Base-by-base conservation (phyloP, 2,113 vertebrate genomes). In the Ibidorhyncha struthersii region DNA sequence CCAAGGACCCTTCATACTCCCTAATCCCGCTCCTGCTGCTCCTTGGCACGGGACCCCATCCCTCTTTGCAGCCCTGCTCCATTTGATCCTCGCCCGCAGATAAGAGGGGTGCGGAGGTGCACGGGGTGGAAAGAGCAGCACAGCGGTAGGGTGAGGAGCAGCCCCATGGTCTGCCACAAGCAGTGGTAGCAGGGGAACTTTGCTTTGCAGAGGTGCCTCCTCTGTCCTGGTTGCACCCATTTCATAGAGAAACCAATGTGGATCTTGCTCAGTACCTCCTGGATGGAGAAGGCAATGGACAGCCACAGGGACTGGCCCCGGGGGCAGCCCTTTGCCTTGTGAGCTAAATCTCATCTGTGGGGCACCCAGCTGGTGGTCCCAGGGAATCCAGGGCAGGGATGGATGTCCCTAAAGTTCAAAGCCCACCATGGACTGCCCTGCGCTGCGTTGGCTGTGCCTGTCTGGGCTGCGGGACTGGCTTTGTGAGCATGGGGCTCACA, bases 271-370 rank as follows among this genome's bases (percentile, higher is more conserved):
- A 12, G 70, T 32, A 10, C 14, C 34, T 56, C 50, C 40, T 8
- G 71, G 55, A 2, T 30, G 61, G 10, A 53, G 70, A 4, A 3
- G 32, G 27, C 20, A n/a, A 23, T 12, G 50, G 66, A 47, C 34
- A 36, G 12, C 38, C 38, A 6, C 10, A 13, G 30, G 18, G 47
- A 14, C 17, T 2, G 7, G 20, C 0, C 0, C 0, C 6, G 16
- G 41, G 6, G 19, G 12, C 19, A 50, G 43, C 43, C 43, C 69
- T 71, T 71, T 43, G 47, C 16, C 22, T 50, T 49, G 10, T 29
- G 34, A 82, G 36, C 15, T 69, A 23, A n/a, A 41, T 10, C 14
- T 36, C 22, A 27, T 5, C 53, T 9, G n/a, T 20, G 30, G 40
- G 62, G 11, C 43, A 41, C 17, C 20, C 17, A 7, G 4, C 27